phyloP scores from a whole-genome alignment of 2,797 vertebrate species.

The Typhlichthys eigenmanni region DNA sequence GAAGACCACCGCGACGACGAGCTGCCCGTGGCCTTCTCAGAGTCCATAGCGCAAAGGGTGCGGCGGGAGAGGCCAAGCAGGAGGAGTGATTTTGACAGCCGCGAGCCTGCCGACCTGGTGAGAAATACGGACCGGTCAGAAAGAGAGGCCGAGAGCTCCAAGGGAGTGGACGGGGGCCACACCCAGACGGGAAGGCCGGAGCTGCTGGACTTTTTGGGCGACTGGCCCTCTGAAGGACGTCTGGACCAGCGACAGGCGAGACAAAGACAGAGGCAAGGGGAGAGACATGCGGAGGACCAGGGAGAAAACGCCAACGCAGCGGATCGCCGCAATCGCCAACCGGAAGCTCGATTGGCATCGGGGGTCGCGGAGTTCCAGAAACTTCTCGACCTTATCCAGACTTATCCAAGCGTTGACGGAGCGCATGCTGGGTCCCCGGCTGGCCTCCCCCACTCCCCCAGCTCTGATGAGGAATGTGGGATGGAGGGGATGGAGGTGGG shows the following conservation, averaged over 20 bases:
- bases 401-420: conserved; percentile 26
- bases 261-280: conserved; percentile 33
- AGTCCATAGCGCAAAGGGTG: conserved; percentile 75
- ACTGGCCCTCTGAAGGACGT: conserved; percentile 87
- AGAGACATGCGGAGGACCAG: conserved; percentile 44
- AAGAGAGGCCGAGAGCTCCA: conserved; percentile 12
- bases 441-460: conserved; percentile 26
- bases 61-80: conserved; percentile 57
- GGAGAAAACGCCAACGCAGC: conserved; percentile 51
- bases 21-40: conserved; percentile 63
- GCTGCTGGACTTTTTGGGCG: conserved; percentile 83
- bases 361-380: conserved; percentile 69
- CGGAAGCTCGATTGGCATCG: conserved; percentile 14
- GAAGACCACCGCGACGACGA: conserved; percentile 48
- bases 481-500: conserved; percentile 17
- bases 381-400: conserved; percentile 73
- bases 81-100: conserved; percentile 36
- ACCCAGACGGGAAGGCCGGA: conserved; percentile 48
- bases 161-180: conserved; percentile 18
- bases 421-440: conserved; percentile 22
- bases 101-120: conserved; percentile 50
- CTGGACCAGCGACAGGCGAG: conserved; percentile 81
- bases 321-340: conserved; percentile 8
- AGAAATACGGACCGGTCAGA: conserved; percentile 50
- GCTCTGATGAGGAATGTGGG: conserved; percentile 29